Base-by-base conservation (phyloP, 92 coral and sea anemone species). In the Zoanthus gigantus region DNA sequence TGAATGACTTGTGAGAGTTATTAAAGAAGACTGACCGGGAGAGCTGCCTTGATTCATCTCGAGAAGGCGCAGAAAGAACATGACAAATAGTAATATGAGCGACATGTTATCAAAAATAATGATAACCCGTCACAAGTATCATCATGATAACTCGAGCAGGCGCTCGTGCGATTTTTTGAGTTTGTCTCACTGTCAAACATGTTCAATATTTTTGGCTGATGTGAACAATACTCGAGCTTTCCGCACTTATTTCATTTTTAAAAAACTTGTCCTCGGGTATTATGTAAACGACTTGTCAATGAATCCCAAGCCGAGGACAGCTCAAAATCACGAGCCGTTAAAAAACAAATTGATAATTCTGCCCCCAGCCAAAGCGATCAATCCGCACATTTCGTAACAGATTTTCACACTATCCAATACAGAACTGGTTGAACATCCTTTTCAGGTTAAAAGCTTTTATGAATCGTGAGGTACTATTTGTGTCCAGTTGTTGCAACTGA, bases 31-130 rank as follows among this genome's bases (percentile, higher is more conserved):
- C 85, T 81, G 75, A 15, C 85, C 85, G 75, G 85, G 85, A 81
- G 85, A 81, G 75, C 85, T n/a, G 46, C 44, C 67, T 31, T 6
- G 48, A 12, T 30, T 30, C 17, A 48, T 81, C 75, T 66, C 29
- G 60, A 81, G 61, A 81, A 23, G 85, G 85, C 85, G 85, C 67
- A 66, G 85, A 81, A 65, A 65, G 85, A 81, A 81, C 63, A 47
- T 81, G 85, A 81, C 85, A 81, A 63, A 65, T 16, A 65, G 85
- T 68, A 81, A 81, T 66, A n/a, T n/a, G 61, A 66, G 28, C 74
- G 85, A 80, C 42, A 63, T 61, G 74, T 77, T 77, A 77, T 77
- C 67, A 66, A 77, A 60, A 15, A 12, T 80, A 46, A 46, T 66
- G 74, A 81, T 66, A 81, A 63, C 85, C 85, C 46, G 42, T 29